Percentiles rank a stretch among this genome's conserved stretches.
These are phyloP conservation scores for Allophyes oxyacanthae DNA, from an alignment of 2,888 invertebrate genomes.

Conservation along the genomic window DNA sequence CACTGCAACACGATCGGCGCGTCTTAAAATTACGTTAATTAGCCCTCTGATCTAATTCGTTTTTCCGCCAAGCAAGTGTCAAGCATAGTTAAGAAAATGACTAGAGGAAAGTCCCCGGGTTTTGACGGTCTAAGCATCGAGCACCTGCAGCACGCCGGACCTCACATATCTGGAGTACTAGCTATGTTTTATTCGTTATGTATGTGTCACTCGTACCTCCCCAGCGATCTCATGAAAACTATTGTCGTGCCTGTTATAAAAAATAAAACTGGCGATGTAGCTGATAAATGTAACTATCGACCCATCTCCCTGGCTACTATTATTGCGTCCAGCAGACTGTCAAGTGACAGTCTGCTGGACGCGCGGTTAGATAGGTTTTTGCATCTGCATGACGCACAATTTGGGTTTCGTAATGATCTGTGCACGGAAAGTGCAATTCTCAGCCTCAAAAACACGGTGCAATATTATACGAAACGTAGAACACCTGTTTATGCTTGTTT, in stretches of 20 bases:
- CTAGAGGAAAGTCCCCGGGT: neutral
- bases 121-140: neutral
- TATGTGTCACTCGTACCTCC: slow-evolving; percentile 17
- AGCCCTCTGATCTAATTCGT: neutral
- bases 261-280: slow-evolving; percentile 7
- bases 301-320: slow-evolving; percentile 7
- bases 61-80: neutral
- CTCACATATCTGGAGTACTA: slow-evolving; percentile 2
- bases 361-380: slow-evolving; percentile 1
- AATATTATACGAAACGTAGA: slow-evolving; percentile 24
- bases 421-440: too few relatives aligned
- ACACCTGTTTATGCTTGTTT: slow-evolving; percentile 10
- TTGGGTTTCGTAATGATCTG: slow-evolving; percentile 16
- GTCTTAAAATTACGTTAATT: too few relatives aligned
- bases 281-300: slow-evolving; percentile 5
- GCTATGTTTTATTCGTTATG: slow-evolving; percentile 15
- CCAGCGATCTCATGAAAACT: neutral
- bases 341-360: slow-evolving; percentile 3
- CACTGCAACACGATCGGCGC: too few relatives aligned
- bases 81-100: neutral
- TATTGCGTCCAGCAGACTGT: neutral
- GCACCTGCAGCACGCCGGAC: neutral
- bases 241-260: slow-evolving; percentile 12
- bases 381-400: slow-evolving; percentile 14
- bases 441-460: slow-evolving; percentile 5